Percentiles rank a stretch among this genome's conserved stretches.
Conservation (phyloP, 1,140 invertebrate genomes). For the Sinonovacula constricta region DNA sequence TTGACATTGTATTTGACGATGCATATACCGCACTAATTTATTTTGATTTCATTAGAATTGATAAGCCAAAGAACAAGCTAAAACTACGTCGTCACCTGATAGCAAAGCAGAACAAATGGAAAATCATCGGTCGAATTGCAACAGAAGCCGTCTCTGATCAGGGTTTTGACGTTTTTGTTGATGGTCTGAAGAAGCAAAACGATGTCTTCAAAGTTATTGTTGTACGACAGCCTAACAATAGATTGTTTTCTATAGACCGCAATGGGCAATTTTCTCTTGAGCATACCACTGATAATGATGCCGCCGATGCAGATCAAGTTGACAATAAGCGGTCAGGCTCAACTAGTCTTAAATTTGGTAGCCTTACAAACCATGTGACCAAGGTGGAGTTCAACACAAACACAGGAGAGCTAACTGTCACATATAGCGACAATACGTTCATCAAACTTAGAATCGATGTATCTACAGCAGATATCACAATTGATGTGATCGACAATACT, state of each 20-base stretch:
- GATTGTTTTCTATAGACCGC: background rate
- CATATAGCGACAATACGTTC: too few relatives aligned
- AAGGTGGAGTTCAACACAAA: too few relatives aligned
- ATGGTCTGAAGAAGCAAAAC: background rate
- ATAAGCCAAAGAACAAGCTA: background rate
- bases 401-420: too few relatives aligned
- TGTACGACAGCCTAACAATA: background rate
- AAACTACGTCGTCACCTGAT: background rate
- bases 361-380: too few relatives aligned
- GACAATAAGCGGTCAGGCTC: too few relatives aligned
- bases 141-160: background rate
- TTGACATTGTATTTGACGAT: background rate
- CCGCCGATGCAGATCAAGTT: background rate
- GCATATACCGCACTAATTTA: background rate
- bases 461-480: too few relatives aligned
- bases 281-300: background rate
- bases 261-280: background rate
- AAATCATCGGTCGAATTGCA: background rate
- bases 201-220: background rate
- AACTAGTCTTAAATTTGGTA: too few relatives aligned
- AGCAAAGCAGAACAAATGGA: background rate
- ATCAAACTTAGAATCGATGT: too few relatives aligned
- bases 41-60: background rate
- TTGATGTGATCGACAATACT: too few relatives aligned
- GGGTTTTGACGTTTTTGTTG: background rate